phyloP scores from a whole-genome alignment of 2,797 vertebrate species.

The Rallus crepitans region DNA sequence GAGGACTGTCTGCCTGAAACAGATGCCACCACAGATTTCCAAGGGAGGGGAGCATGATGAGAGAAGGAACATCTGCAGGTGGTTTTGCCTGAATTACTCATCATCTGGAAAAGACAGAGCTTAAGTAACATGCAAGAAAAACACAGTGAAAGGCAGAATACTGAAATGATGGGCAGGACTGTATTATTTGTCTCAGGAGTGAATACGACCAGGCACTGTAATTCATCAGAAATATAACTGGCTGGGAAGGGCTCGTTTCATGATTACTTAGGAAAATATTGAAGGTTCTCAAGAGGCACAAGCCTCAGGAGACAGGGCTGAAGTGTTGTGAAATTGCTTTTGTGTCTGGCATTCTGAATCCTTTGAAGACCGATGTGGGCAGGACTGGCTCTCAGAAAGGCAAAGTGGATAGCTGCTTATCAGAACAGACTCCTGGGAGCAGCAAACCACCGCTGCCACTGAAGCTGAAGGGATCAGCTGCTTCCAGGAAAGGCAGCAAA shows the following conservation, averaged over 20 bases:
- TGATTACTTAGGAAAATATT: not conserved
- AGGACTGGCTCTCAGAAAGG: not conserved
- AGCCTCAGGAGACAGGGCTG: not conserved
- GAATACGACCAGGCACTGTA: not conserved
- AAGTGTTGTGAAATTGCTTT: not conserved
- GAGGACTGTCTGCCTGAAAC: not conserved
- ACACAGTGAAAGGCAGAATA: not conserved
- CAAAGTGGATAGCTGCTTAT: not conserved
- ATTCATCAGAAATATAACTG: not conserved
- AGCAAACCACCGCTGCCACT: not conserved
- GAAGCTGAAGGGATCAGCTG: not conserved
- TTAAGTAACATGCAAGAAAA: not conserved
- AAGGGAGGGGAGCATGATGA: not conserved
- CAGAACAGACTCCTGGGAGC: not conserved
- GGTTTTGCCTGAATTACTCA: constrained; percentile 13
- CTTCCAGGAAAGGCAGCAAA: not conserved
- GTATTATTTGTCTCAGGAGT: not conserved
- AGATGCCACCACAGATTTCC: not conserved
- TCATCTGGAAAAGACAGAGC: not conserved
- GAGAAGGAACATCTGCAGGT: not conserved
- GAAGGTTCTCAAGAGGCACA: not conserved
- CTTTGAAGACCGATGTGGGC: not conserved
- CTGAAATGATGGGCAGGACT: not conserved
- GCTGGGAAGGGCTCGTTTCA: not conserved
- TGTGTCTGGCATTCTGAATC: not conserved